These are phyloP conservation scores for Podiceps cristatus DNA, from an alignment of 2,113 vertebrate genomes.

Conservation along the genomic window DNA sequence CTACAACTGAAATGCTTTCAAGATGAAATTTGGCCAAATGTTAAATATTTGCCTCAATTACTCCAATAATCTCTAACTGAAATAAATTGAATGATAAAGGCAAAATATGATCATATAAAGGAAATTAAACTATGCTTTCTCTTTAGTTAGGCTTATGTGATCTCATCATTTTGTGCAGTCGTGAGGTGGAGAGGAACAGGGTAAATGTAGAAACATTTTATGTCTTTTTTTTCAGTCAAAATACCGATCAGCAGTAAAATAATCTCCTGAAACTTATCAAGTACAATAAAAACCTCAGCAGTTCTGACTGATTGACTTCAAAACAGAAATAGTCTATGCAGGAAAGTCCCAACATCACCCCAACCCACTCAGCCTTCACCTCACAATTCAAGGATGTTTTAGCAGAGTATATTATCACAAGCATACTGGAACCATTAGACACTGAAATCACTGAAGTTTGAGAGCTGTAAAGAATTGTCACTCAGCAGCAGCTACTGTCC, in stretches of 20 bases:
- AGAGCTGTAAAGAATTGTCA: not conserved
- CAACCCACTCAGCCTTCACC: not conserved
- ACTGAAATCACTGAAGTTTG: not conserved
- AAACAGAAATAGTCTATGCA: not conserved
- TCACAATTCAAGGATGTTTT: not conserved
- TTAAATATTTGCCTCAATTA: not conserved
- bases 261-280: not conserved
- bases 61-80: not conserved
- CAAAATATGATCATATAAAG: not conserved
- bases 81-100: not conserved
- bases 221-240: not conserved
- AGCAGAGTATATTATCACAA: not conserved
- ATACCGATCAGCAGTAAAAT: not conserved
- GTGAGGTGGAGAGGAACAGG: not conserved
- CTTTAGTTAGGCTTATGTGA: not conserved
- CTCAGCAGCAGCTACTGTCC: not conserved
- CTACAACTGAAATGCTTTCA: not conserved
- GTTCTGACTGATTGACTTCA: not conserved
- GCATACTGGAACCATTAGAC: not conserved
- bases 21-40: not conserved
- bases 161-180: not conserved
- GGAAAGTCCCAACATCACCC: not conserved
- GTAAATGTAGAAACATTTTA: not conserved
- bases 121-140: not conserved
- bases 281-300: not conserved